phyloP scores from a whole-genome alignment of 2,113 vertebrate genomes.

The Ceratotherium simum region DNA sequence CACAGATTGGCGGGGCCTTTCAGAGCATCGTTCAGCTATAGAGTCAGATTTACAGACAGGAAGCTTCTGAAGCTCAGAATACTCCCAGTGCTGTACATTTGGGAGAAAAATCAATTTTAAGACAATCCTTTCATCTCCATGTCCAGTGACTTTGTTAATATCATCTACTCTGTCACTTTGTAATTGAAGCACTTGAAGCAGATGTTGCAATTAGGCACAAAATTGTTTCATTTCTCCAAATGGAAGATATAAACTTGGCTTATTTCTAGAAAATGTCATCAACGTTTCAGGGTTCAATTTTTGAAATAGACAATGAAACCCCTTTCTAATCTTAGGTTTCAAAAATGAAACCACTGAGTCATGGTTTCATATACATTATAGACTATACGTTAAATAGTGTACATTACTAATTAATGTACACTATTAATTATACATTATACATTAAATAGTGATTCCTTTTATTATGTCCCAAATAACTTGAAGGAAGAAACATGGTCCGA shows the following conservation, averaged over 20 bases:
- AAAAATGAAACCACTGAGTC: no score
- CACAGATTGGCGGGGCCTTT: no score
- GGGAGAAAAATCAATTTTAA: neutral
- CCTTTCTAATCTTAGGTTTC: neutral
- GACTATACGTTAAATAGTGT: no score
- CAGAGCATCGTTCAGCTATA: no score
- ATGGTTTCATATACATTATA: no score
- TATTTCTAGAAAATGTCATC: neutral
- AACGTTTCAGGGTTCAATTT: neutral
- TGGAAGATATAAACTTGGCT: neutral
- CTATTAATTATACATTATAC: no score
- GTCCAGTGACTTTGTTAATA: no score
- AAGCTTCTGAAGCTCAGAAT: neutral
- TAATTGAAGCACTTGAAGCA: neutral
- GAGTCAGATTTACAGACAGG: neutral
- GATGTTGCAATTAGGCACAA: neutral
- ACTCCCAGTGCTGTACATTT: accelerated
- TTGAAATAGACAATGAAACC: neutral
- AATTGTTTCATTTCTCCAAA: neutral
- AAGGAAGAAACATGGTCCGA: neutral
- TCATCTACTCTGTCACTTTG: neutral
- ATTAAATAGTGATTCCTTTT: neutral
- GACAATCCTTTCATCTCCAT: accelerated
- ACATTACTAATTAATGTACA: no score
- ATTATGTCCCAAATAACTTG: neutral